Percentiles rank a stretch among this genome's conserved stretches.
Evolutionary conservation across 2,797 vertebrate genomes (phyloP).

Genomic region (Tauraco hartlaubi): DNA sequence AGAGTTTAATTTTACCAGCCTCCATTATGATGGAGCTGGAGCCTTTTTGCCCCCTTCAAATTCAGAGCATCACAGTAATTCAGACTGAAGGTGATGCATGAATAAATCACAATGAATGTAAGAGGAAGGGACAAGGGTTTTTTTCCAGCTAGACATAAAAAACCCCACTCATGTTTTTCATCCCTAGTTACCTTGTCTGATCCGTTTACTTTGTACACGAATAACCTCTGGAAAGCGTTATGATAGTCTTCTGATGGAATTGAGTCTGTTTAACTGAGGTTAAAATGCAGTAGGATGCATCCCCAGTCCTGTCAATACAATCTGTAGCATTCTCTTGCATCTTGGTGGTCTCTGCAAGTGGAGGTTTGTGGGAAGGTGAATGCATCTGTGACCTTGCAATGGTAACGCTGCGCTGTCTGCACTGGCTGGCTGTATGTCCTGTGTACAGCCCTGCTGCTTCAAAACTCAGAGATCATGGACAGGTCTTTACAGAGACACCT

Average conservation of each 20-base stretch:
- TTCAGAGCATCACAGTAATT: not conserved
- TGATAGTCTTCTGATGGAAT: not conserved
- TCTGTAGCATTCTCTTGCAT: not conserved
- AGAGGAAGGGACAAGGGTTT: not conserved
- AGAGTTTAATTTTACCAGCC: not conserved
- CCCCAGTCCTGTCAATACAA: not conserved
- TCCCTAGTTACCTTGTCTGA: not conserved
- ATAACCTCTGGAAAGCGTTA: not conserved
- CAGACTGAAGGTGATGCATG: not conserved
- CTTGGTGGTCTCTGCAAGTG: not conserved
- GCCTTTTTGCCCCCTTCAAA: not conserved
- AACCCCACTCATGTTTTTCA: not conserved
- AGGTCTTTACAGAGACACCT: not conserved
- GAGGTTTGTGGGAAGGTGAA: not conserved
- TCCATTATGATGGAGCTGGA: not conserved
- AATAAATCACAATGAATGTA: not conserved
- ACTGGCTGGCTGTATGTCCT: not conserved
- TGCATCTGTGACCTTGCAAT: not conserved
- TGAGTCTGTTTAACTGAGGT: not conserved
- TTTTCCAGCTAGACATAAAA: not conserved
- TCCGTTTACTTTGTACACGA: accelerated
- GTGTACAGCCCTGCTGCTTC: not conserved
- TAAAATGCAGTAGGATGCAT: not conserved
- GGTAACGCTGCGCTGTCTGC: not conserved
- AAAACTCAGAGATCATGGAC: not conserved